Evolutionary conservation across 2,113 vertebrate genomes (phyloP).

Genomic region (Cyanoderma ruficeps): DNA sequence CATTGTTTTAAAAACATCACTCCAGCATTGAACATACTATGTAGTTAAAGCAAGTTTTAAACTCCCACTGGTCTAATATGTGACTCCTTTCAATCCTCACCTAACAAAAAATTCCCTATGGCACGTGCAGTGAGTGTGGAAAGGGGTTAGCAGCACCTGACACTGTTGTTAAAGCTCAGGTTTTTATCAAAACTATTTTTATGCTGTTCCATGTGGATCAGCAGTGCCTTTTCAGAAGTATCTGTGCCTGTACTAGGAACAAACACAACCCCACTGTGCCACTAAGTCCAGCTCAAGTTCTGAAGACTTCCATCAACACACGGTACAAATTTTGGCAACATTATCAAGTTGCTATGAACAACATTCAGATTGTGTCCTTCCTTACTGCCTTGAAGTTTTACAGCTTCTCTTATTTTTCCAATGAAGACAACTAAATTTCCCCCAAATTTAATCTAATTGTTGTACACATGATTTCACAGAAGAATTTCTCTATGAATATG

Average conservation of each 20-base stretch:
- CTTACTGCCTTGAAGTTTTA: background rate
- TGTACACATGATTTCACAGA: background rate
- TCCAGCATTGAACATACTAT: background rate
- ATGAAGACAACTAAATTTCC: background rate
- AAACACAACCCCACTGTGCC: background rate
- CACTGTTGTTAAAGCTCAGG: background rate
- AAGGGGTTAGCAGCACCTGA: background rate
- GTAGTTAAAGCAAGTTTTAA: background rate
- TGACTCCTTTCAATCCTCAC: background rate
- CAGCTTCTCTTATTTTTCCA: background rate
- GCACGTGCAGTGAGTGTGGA: background rate
- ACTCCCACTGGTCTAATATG: background rate
- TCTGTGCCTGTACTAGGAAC: background rate
- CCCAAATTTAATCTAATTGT: background rate
- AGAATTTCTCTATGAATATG: background rate
- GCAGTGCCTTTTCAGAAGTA: background rate
- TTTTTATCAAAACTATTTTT: background rate
- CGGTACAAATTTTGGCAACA: background rate
- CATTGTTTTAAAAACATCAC: background rate
- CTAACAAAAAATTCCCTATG: background rate
- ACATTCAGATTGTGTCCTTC: background rate
- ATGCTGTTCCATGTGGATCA: background rate
- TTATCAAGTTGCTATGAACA: background rate
- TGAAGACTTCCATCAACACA: background rate
- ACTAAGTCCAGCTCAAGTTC: background rate